Base-by-base conservation (phyloP, 2,888 invertebrate species). In the Coelopa pilipes region DNA sequence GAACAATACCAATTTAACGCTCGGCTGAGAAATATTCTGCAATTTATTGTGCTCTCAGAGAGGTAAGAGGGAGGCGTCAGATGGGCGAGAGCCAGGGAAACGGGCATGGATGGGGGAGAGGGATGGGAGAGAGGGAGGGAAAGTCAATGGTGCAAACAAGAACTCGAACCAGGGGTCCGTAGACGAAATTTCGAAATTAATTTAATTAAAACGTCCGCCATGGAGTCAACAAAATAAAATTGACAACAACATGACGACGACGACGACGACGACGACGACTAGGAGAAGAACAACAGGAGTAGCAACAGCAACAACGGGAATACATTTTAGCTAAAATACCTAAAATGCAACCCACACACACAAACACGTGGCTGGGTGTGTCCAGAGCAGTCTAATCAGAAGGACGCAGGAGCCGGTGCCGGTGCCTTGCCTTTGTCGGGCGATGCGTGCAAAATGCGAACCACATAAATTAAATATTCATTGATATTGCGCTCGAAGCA, bases 401-500 rank as follows among this genome's bases (percentile, higher is more conserved):
- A 19, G 57, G 17, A 57, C 19, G 57, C 57, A 57, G 17, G 19
- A 17, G 57, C 12, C 21, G 55, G 5, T 55, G n/a, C n/a, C n/a
- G n/a, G n/a, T n/a, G n/a, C n/a, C 7, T 34, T 34, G 34, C 34
- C 34, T 34, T 34, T 34, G 34, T 34, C 34, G 34, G 2, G 7
- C 34, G 34, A 34, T 34, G 57, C 17, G 19, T 21, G 21, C 21
- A 57, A 57, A 57, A 9, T 57, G 11, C 21, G 11, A 57, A 57
- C 57, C 57, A 19, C 57, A 57, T 57, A 57, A 57, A 57, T 57
- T 57, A 57, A 19, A 3, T 57, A 57, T 57, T 17, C 57, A 57
- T 57, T 57, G 57, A 57, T 57, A 19, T 57, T 19, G 21, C 11
- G 57, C 9, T 57, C 19, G 11, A 21, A 19, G 57, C 57, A 19